Base-by-base conservation (phyloP, 1,140 invertebrate species). In the Camponotus vicinus region DNA sequence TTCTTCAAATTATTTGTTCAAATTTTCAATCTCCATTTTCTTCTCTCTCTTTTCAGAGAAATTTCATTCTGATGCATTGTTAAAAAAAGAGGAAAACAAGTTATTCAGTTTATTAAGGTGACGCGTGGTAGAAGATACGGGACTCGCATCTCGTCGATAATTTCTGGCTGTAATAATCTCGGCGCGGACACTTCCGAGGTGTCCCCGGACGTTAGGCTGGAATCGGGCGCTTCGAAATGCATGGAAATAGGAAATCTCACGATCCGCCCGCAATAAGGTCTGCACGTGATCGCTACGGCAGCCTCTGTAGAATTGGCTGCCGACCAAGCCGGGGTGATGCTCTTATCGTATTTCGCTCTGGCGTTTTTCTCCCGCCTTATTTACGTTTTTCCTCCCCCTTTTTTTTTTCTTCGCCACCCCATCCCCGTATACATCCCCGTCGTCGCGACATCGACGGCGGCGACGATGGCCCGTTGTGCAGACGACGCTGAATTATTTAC, bases 401-500 rank as follows among this genome's bases (percentile, higher is more conserved):
- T 13, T 61, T 13, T 61, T 71, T 32, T 59, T 11, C 42, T 34
- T 63, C n/a, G 27, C 5, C 2, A 9, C 1, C n/a, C 18, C 11
- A 0, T 63, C 27, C 57, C 21, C n/a, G 42, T 69, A 67, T 63
- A 52, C 59, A 63, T 78, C 61, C 49, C 49, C 37, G 63, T 66
- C 78, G 61, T 75, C 37, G 57, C 21, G 59, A 18, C 85, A 83
- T 82, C 76, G 52, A 85, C 45, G 34, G 15, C 64, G 37, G n/a
- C 75, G 49, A 13, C 37, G 21, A n/a, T 45, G 27, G 21, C 42
- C 55, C 75, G 75, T 80, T 82, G 63, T 91, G 89, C 83, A 88
- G 87, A 85, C 86, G 76, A 77, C 69, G 69, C 79, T 92, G 90
- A 92, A 92, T 92, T 90, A 92, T 92, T 92, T 91, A 92, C 86